These are phyloP conservation scores for Andricus quercusramuli DNA, from an alignment of 2,888 invertebrate species.

Conservation along the genomic window DNA sequence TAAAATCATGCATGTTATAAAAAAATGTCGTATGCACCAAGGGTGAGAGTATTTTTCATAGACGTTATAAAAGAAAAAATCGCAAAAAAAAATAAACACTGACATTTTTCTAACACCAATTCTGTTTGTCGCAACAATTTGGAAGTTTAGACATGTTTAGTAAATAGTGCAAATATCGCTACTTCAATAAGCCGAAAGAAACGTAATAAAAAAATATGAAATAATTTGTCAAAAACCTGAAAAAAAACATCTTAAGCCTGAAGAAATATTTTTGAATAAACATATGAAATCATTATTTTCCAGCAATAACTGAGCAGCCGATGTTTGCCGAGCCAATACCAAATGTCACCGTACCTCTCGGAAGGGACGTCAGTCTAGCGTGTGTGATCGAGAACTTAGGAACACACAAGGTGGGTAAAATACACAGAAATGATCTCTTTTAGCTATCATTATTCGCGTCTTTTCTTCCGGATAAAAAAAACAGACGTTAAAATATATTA, in stretches of 20 bases:
- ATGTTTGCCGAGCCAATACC: slow-evolving; percentile 94
- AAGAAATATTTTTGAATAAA: too few species aligned
- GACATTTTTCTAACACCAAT: too few species aligned
- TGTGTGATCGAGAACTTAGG: slow-evolving; percentile 95
- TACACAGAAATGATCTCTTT: background rate
- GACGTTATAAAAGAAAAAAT: too few species aligned
- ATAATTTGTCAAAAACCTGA: slow-evolving; percentile 8
- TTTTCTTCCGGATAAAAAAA: background rate
- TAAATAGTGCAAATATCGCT: too few species aligned
- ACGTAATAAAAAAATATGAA: background rate
- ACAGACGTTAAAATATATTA: background rate
- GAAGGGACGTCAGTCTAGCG: slow-evolving; percentile 92
- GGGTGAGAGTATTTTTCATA: too few species aligned
- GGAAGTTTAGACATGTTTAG: too few species aligned
- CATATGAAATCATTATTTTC: slow-evolving; percentile 68
- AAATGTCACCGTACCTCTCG: slow-evolving; percentile 94
- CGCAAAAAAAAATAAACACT: too few species aligned
- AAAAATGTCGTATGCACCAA: too few species aligned
- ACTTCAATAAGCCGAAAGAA: too few species aligned
- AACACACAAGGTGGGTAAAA: slow-evolving; percentile 87
- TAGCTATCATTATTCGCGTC: background rate
- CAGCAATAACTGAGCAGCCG: slow-evolving; percentile 92
- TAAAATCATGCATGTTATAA: too few species aligned
- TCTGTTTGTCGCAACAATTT: too few species aligned
- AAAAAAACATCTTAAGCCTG: too few species aligned